Evolutionary conservation across 2,888 invertebrate species (phyloP).

Genomic region (Melanotus villosus): DNA sequence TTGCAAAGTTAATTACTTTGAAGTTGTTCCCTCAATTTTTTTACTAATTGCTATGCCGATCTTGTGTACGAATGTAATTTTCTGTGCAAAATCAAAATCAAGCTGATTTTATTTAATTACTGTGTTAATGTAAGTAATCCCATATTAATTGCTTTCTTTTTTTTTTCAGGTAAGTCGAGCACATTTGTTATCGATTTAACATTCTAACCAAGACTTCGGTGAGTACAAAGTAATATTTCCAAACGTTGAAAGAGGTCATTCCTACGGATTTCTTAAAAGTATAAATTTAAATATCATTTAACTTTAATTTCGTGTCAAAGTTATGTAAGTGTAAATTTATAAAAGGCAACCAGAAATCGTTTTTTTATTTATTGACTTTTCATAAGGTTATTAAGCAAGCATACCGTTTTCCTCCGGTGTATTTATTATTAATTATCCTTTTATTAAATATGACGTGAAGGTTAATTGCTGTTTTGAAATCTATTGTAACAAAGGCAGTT

Average conservation of each 20-base stretch:
- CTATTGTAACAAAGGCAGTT: neutral
- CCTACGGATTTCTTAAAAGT: neutral
- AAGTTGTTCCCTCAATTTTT: neutral
- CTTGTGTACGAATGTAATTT: neutral
- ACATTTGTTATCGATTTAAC: too few species aligned
- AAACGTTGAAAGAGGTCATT: neutral
- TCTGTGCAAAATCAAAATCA: too few species aligned
- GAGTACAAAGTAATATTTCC: too few species aligned
- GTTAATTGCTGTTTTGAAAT: slow-evolving; percentile 8
- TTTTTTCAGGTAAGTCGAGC: neutral
- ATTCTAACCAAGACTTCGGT: too few species aligned
- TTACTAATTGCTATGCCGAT: neutral
- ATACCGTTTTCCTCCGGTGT: neutral
- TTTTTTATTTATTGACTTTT: neutral
- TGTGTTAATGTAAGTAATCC: too few species aligned
- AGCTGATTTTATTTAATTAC: too few species aligned
- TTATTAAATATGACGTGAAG: neutral
- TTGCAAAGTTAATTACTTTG: neutral
- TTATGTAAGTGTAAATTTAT: neutral
- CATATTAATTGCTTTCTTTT: neutral
- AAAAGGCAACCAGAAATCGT: neutral
- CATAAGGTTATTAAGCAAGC: neutral
- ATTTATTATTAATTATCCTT: neutral
- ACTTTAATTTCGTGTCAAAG: too few species aligned
- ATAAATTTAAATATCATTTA: neutral